phyloP scores from a whole-genome alignment of 1,140 invertebrate species.

The Sogatella furcifera region DNA sequence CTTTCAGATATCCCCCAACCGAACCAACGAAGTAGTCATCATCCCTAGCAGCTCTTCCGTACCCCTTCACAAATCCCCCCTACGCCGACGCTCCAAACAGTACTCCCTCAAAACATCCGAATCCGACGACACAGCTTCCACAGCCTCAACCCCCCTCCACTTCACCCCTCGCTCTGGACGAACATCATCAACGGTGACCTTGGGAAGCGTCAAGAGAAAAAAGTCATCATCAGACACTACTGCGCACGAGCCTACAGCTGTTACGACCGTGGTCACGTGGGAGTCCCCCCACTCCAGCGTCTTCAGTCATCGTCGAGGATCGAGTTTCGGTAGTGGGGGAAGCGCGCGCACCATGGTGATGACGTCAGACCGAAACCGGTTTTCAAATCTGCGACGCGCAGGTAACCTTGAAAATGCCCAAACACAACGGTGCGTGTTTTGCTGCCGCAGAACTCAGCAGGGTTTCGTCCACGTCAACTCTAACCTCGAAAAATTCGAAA shows the following conservation, averaged over 20 bases:
- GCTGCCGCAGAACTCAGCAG: no score
- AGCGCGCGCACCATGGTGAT: constrained; percentile 15
- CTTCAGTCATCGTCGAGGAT: constrained; percentile 12
- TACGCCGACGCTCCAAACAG: neutral
- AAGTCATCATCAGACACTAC: neutral
- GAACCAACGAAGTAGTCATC: constrained; percentile 19
- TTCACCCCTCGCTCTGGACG: no score
- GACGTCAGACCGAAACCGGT: constrained; percentile 3
- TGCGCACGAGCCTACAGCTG: constrained; percentile 2
- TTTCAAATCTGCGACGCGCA: constrained; percentile 38
- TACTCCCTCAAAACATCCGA: no score
- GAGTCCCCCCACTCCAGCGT: constrained; percentile 7
- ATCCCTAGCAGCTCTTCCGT: constrained; percentile 13
- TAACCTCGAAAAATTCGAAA: constrained; percentile 20
- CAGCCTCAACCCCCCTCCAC: no score
- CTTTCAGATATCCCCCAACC: neutral
- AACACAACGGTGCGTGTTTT: neutral
- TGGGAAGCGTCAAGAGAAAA: no score
- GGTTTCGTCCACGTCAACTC: neutral
- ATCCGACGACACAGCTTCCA: no score
- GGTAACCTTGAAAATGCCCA: constrained; percentile 34
- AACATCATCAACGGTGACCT: no score
- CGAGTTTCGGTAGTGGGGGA: constrained; percentile 13
- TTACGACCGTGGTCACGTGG: constrained; percentile 18
- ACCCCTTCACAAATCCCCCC: neutral